Evolutionary conservation across 2,113 vertebrate species (phyloP), one percentile per base, ranked within the genome.

Genomic region (Nannobrachium achirus): DNA sequence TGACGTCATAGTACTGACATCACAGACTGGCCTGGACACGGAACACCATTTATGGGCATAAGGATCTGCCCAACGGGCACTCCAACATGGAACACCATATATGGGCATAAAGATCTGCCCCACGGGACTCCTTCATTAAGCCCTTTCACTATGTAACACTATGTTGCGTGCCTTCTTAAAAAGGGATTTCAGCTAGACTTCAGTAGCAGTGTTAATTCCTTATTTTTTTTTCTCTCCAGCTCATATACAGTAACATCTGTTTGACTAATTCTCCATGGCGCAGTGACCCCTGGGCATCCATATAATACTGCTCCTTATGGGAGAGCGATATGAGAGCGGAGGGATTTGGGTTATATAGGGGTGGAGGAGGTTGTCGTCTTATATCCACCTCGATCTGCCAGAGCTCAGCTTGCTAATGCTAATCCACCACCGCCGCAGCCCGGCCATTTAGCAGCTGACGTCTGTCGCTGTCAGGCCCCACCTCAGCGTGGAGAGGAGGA

Each of bases 401-500:
- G 14, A 8, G 73, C 75, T 71, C 60, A 58, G 56, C 63, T 80
- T n/a, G n/a, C n/a, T n/a, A n/a, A 33, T 63, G 70, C 66, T 89
- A 86, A 91, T 91, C 86, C 83, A 79, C 49, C 73, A 67, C n/a
- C n/a, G n/a, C 71, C 3, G 25, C 75, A 78, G 72, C 74, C 77
- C 79, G 66, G 77, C 76, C 82, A 85, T 90, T 89, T 86, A 86
- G 76, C 69, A 73, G 78, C 15, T n/a, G n/a, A n/a, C n/a, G n/a
- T n/a, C n/a, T n/a, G n/a, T n/a, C n/a, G n/a, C n/a, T n/a, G n/a
- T n/a, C n/a, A n/a, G n/a, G n/a, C n/a, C n/a, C n/a, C n/a, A n/a
- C n/a, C n/a, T n/a, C n/a, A n/a, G n/a, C n/a, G n/a, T n/a, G n/a
- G n/a, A n/a, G n/a, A n/a, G n/a, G n/a, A n/a, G n/a, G n/a, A n/a